Evolutionary conservation across 2,797 vertebrate genomes (phyloP).

Genomic region (Pyrocephalus nanus): DNA sequence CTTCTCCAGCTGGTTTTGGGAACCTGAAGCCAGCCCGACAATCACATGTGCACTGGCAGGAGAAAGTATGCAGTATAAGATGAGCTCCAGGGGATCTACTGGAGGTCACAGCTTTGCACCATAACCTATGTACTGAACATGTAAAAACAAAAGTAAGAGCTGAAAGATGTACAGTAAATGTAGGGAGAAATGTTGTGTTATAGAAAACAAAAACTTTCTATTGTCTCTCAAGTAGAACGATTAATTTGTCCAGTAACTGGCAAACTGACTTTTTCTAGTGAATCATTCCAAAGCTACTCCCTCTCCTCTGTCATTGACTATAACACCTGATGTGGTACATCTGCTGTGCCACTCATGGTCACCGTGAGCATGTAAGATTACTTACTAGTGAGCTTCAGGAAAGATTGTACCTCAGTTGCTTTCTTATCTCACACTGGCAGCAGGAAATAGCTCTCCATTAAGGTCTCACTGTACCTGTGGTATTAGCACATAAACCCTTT

Average conservation of each 20-base stretch:
- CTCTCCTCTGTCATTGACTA: background rate
- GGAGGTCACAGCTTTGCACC: background rate
- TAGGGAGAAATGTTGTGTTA: background rate
- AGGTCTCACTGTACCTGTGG: background rate
- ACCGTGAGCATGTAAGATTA: background rate
- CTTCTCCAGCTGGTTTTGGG: conserved; percentile 1
- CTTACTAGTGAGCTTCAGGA: background rate
- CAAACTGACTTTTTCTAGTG: background rate
- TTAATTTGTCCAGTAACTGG: background rate
- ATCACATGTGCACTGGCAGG: background rate
- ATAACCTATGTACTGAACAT: background rate
- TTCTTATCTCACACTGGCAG: background rate
- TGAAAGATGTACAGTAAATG: background rate
- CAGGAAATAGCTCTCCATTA: background rate
- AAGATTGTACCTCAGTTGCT: background rate
- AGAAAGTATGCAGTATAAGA: background rate
- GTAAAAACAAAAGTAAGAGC: background rate
- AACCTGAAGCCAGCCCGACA: background rate
- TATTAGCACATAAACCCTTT: background rate
- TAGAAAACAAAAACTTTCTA: background rate
- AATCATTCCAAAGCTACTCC: background rate
- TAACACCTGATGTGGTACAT: background rate
- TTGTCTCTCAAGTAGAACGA: background rate
- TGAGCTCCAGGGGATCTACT: background rate
- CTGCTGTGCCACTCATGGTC: background rate